phyloP scores from a whole-genome alignment of 2,113 vertebrate species.

The Lophotis ruficrista region DNA sequence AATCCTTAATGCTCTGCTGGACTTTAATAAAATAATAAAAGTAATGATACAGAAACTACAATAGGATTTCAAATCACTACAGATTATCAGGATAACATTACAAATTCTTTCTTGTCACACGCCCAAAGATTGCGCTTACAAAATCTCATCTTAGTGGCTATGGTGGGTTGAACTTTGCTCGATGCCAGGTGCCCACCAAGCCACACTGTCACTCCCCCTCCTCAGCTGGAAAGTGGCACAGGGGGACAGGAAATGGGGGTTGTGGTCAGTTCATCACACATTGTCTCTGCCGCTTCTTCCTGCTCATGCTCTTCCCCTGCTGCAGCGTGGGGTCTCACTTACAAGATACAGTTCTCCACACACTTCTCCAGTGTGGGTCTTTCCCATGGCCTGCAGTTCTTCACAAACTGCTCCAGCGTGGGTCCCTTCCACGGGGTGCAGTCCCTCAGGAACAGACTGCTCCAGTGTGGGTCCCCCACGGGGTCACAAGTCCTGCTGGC shows the following conservation, averaged over 20 bases:
- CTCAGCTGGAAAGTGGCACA: background rate
- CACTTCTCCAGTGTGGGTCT: accelerated
- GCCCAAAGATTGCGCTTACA: background rate
- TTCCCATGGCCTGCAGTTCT: background rate
- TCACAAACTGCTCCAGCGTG: background rate
- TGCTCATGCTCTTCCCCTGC: accelerated
- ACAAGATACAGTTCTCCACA: accelerated
- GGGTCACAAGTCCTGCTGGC: background rate
- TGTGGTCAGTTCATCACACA: accelerated
- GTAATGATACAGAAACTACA: slow-evolving; percentile 34
- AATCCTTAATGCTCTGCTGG: slow-evolving; percentile 49
- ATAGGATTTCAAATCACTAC: slow-evolving; percentile 25
- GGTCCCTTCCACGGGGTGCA: no score
- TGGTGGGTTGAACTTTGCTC: background rate
- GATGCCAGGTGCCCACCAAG: background rate
- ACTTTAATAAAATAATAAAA: slow-evolving; percentile 46
- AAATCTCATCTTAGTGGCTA: background rate
- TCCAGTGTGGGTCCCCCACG: accelerated
- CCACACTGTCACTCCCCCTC: background rate
- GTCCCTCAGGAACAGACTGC: background rate
- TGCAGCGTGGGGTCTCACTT: background rate
- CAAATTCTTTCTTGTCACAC: background rate
- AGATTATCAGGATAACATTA: slow-evolving; percentile 38
- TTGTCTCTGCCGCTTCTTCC: background rate
- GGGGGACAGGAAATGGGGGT: accelerated